Percentiles rank a stretch among this genome's conserved stretches.
Conservation (phyloP, 2,113 vertebrate species). For the Stercorarius parasiticus region DNA sequence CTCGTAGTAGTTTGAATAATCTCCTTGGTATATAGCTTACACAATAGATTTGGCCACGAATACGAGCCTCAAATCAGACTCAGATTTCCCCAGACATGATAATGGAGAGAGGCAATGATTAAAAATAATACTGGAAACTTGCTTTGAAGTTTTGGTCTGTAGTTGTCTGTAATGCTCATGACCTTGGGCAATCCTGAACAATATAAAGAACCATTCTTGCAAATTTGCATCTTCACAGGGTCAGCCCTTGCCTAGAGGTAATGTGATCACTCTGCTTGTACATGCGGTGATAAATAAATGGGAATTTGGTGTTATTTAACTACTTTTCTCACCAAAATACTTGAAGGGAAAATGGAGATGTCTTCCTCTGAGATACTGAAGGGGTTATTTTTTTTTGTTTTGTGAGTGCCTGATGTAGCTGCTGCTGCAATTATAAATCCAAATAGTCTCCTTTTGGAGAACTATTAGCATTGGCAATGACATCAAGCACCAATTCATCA, state of each 20-base stretch:
- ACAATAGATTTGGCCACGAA: not conserved
- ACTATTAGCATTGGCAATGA: constrained; percentile 1
- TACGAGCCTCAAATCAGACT: not conserved
- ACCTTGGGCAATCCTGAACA: not conserved
- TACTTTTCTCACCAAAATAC: not conserved
- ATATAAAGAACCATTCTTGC: not conserved
- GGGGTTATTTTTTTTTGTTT: not conserved
- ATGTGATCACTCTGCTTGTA: not conserved
- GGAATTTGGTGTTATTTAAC: not conserved
- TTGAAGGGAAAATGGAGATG: not conserved
- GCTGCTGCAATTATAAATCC: constrained; percentile 39
- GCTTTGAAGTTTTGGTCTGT: not conserved
- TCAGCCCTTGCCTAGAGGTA: not conserved
- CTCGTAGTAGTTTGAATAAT: not conserved
- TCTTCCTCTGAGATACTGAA: not conserved
- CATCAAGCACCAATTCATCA: constrained; percentile 49
- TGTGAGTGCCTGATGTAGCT: not conserved
- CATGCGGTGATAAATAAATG: not conserved
- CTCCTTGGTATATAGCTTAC: not conserved
- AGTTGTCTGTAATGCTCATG: not conserved
- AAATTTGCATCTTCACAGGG: not conserved
- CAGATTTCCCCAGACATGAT: not conserved
- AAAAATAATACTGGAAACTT: not conserved
- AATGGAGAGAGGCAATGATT: not conserved
- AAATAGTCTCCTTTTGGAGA: constrained; percentile 9